A percentile compares a stretch with the other conserved stretches of the same genome.
Conservation (phyloP, 1,140 invertebrate species). For the Rhyzopertha dominica region DNA sequence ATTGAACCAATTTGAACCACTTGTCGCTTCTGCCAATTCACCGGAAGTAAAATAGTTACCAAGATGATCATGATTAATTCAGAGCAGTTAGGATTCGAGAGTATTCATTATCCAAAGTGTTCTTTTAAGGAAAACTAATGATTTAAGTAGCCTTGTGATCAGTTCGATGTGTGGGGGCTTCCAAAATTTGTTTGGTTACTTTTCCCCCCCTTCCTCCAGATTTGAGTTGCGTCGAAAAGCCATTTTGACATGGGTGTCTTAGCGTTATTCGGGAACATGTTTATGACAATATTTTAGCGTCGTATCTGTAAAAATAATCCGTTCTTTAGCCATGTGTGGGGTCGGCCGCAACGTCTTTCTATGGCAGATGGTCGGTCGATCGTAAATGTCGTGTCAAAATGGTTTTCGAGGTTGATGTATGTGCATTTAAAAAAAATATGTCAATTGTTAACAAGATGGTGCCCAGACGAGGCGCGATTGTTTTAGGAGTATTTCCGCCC, state of each 20-base stretch:
- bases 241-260: constrained; percentile 9
- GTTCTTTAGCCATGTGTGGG: constrained; percentile 2
- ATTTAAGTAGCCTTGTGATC: no score
- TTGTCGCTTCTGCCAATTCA: no score
- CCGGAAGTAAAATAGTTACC: no score
- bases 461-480: constrained; percentile 10
- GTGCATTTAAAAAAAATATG: no score
- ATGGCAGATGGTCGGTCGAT: constrained; percentile 7
- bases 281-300: constrained; percentile 11
- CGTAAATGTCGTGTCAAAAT: constrained; percentile 4
- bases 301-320: not conserved
- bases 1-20: no score
- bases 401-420: constrained; percentile 11
- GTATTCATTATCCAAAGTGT: constrained; percentile 10
- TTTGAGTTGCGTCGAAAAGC: constrained; percentile 3
- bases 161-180: no score
- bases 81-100: not conserved
- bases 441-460: constrained; percentile 10
- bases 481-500: no score
- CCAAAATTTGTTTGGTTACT: no score
- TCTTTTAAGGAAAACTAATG: constrained; percentile 14
- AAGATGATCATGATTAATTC: no score
- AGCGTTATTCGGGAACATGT: constrained; percentile 20
- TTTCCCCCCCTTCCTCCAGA: constrained; percentile 5
- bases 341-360: constrained; percentile 2